Evolutionary conservation across 1,140 invertebrate genomes (phyloP), one percentile per base, ranked within the genome.

Genomic region (Lepidurus arcticus): DNA sequence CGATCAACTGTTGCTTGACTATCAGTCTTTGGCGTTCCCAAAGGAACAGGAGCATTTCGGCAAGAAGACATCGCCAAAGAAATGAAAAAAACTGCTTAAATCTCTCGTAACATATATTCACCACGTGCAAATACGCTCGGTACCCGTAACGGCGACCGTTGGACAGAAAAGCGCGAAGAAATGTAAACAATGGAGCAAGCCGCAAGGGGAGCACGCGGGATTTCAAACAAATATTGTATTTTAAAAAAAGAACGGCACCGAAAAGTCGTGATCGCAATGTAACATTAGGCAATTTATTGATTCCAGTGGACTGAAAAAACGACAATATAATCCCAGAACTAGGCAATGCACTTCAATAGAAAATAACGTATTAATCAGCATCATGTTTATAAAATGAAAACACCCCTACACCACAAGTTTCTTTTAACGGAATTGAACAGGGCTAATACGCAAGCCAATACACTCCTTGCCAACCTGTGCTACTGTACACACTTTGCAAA

Each of bases 381-480:
- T 24, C 8, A 26, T 8, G 21, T 44, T 75, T 44, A n/a, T 9
- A 26, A 13, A 75, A 75, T 75, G 42, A 75, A 21, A 75, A 75
- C 6, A 75, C 2, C 74, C 26, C 74, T 24, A 42, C 42, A 11
- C 74, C 43, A 42, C 3, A 34, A 75, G 7, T 75, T n/a, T 42
- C 7, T 13, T 42, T 85, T 87, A 89, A 82, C 88, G 87, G 84
- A 91, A 91, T 83, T 91, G 90, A 80, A 91, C 83, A 9, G 88
- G 86, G 84, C 92, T 94, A 84, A 97, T 95, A 83, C 92, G 88
- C 43, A 98, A 88, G 21, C 96, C 96, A 79, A 92, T 90, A 74
- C 89, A 90, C 82, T 98, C 94, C 85, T 94, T 96, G 6, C 95
- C 96, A 78, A 99, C 91, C 85, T 96, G 91, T 1, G 96, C 91